A percentile compares a stretch with the other conserved stretches of the same genome.
Conservation (phyloP, 2,888 invertebrate genomes). For the Mesoligia furuncula region DNA sequence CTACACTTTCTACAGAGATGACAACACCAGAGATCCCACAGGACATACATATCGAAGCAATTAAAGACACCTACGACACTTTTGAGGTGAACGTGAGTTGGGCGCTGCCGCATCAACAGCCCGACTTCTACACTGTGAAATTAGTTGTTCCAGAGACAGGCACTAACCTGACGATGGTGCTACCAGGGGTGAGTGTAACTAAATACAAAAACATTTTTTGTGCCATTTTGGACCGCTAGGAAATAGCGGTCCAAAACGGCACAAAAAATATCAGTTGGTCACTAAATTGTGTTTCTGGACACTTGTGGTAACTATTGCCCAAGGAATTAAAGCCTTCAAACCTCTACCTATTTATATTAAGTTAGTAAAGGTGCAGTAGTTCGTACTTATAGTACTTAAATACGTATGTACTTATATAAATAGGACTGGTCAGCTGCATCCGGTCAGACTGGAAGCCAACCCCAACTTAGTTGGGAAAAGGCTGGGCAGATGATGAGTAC, state of each 20-base stretch:
- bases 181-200: constrained; percentile 77
- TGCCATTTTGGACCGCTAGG: not conserved
- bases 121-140: constrained; percentile 75
- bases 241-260: too few relatives aligned
- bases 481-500: not conserved
- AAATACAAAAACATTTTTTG: not conserved
- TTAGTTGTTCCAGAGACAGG: constrained; percentile 62
- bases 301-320: not conserved
- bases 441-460: too few relatives aligned
- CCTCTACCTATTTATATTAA: not conserved
- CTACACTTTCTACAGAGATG: constrained; percentile 17
- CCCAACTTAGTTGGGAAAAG: too few relatives aligned
- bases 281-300: not conserved
- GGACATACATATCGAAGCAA: constrained; percentile 66
- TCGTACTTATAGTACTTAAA: not conserved
- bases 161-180: constrained; percentile 33
- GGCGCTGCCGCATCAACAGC: constrained; percentile 66
- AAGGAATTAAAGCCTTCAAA: not conserved
- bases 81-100: constrained; percentile 78
- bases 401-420: not conserved
- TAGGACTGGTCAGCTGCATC: too few relatives aligned
- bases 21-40: constrained; percentile 63
- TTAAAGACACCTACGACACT: constrained; percentile 47
- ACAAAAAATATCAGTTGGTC: too few relatives aligned
- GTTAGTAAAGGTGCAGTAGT: not conserved